Percentiles rank a stretch among this genome's conserved stretches.
phyloP scores from a whole-genome alignment of 2,888 invertebrate genomes.

The Oscheius sp. region DNA sequence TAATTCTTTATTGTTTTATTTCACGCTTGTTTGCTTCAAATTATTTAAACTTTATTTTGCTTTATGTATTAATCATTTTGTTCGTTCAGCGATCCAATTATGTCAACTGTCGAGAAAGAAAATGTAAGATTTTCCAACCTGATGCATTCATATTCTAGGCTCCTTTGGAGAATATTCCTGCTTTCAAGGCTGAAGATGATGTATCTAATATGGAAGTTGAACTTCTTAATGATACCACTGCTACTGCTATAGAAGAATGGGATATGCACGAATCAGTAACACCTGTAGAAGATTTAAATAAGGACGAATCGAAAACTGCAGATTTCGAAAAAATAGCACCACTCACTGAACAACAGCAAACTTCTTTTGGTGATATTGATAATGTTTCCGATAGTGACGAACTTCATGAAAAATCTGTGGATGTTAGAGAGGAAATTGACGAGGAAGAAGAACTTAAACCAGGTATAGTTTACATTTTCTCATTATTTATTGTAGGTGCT shows the following conservation, averaged over 20 bases:
- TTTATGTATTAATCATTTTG: neutral
- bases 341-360: neutral
- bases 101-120: neutral
- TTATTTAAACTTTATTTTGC: neutral
- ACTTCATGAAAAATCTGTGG: too few relatives aligned
- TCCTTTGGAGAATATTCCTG: neutral
- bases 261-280: neutral
- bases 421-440: neutral
- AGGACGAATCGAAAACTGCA: neutral
- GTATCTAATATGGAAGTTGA: neutral
- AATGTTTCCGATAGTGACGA: too few relatives aligned
- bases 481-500: neutral
- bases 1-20: neutral
- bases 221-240: neutral
- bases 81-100: neutral
- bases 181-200: neutral
- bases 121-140: neutral
- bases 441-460: too few relatives aligned
- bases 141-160: neutral
- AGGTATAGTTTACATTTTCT: neutral
- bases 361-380: too few relatives aligned
- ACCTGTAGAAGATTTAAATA: neutral
- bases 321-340: neutral
- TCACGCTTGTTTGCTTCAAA: neutral
- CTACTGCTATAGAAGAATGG: neutral